These are phyloP conservation scores for Drosophila nr. medialis DNA, from an alignment of 2,888 invertebrate species.

Conservation along the genomic window DNA sequence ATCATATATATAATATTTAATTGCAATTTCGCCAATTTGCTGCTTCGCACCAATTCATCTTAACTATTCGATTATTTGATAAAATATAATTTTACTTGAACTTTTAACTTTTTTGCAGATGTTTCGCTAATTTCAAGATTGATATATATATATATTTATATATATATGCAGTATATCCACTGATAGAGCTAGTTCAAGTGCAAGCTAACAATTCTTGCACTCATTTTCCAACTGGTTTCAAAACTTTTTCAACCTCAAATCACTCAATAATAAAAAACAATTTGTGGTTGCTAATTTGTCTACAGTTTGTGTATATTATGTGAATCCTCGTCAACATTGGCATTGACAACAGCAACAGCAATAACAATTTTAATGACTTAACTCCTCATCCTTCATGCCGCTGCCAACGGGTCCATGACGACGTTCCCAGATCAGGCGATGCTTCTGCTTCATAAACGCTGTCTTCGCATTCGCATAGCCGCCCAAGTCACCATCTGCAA, in stretches of 20 bases:
- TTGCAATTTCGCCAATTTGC: neutral
- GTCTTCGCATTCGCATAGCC: constrained; percentile 89
- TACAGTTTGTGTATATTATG: constrained; percentile 48
- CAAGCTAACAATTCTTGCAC: neutral
- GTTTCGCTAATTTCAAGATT: neutral
- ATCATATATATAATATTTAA: neutral
- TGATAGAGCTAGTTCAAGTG: neutral
- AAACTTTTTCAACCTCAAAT: neutral
- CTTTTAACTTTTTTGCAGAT: neutral
- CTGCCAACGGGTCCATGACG: constrained; percentile 92
- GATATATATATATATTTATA: neutral
- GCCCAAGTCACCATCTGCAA: constrained; percentile 96
- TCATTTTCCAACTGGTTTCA: neutral
- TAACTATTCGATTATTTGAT: neutral
- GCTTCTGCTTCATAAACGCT: constrained; percentile 99
- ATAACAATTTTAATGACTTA: constrained; percentile 52
- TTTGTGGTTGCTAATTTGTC: constrained; percentile 4
- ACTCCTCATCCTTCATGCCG: constrained; percentile 86
- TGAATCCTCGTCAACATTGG: constrained; percentile 40
- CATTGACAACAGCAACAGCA: neutral
- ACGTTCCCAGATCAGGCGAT: constrained; percentile 98
- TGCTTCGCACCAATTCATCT: neutral
- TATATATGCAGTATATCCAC: neutral
- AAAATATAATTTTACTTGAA: neutral
- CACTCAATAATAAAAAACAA: neutral